Evolutionary conservation across 2,888 invertebrate species (phyloP).

Genomic region (Caenorhabditis drosophilae): DNA sequence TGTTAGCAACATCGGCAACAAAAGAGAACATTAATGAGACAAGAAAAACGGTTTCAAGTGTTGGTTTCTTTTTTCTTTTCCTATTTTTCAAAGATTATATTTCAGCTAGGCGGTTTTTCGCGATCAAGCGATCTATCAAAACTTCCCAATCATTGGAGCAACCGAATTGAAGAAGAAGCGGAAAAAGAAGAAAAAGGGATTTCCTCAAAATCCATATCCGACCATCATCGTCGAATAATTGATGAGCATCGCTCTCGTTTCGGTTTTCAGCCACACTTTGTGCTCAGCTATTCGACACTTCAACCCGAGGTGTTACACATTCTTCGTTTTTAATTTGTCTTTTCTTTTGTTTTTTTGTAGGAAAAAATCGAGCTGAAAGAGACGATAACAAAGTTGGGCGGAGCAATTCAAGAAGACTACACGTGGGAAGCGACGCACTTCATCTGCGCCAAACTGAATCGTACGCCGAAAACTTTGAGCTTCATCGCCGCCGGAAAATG

Average conservation of each 20-base stretch:
- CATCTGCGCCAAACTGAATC: constrained; percentile 13
- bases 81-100: too few species aligned
- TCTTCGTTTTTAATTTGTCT: too few species aligned
- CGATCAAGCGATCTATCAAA: too few species aligned
- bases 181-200: not conserved
- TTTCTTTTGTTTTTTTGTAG: not conserved
- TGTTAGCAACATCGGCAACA: not conserved
- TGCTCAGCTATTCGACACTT: constrained; percentile 23
- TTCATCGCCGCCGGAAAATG: constrained; percentile 28
- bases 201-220: not conserved
- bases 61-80: not conserved
- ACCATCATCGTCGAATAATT: not conserved
- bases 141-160: too few species aligned
- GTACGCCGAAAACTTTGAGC: constrained; percentile 21
- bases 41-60: constrained; percentile 21
- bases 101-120: too few species aligned
- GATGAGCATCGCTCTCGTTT: not conserved
- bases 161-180: too few species aligned
- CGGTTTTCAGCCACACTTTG: constrained; percentile 14
- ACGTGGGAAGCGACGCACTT: constrained; percentile 15
- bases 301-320: too few species aligned
- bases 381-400: constrained; percentile 15
- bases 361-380: constrained; percentile 2
- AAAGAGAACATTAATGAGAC: not conserved
- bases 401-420: constrained; percentile 15